Base-by-base conservation (phyloP, 2,113 vertebrate genomes). In the Rhynchopsitta pachyrhyncha region DNA sequence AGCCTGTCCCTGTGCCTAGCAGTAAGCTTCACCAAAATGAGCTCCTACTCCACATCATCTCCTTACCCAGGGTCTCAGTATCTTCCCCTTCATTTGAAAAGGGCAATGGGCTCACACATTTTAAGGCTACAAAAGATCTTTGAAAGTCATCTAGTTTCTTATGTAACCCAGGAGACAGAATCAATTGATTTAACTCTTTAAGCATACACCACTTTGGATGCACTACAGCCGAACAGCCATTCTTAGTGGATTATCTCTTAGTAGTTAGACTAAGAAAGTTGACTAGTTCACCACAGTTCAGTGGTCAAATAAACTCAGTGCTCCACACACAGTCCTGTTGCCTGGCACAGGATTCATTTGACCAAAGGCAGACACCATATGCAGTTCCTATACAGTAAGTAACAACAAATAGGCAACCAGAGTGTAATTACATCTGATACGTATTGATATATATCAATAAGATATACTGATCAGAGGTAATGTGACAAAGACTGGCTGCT, bases 81-180 rank as follows among this genome's bases (percentile, higher is more conserved):
- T 23, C 8, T 83, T 67, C 73, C 75, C 39, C 29, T 63, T 87
- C 35, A 37, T 16, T 33, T 70, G 46, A 70, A 74, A 93, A 93
- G 1, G 4, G 4, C 49, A 79, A 5, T 8, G 15, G n/a, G 25
- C 3, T 87, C 33, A 55, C 14, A 41, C 0, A 2, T 68, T 82
- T 91, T 55, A 94, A 73, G 35, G 25, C n/a, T 81, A 78, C 2
- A 44, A 49, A 77, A 77, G 16, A 46, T 5, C 31, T 53, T 85
- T 42, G 8, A 17, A 86, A 81, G 25, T 55, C 17, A 63, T 9
- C 50, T 60, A 22, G 27, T 42, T 88, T 70, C 41, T 83, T 67
- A 69, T 0, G 8, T n/a, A 86, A 80, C 2, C 4, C 25, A 46
- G 25, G 13, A 57, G 31, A 67, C 81, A 88, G 29, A 78, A 81